Conservation (phyloP, 2,797 vertebrate genomes). For the Limosa lapponica region DNA sequence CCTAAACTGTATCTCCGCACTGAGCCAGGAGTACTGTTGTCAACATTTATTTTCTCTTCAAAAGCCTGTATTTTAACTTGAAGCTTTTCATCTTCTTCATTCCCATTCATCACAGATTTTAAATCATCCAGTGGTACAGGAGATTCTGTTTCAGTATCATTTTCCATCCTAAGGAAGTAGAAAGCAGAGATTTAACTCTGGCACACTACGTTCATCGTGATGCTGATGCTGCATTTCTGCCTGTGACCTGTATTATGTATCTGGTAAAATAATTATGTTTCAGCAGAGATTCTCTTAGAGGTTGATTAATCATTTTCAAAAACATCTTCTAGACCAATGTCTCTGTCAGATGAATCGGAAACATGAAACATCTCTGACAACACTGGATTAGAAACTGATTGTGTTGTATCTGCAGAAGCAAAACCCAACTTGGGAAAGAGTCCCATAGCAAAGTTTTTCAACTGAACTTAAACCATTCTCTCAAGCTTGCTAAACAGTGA, state of each 20-base stretch:
- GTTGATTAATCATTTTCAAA: neutral
- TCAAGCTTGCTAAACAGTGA: neutral
- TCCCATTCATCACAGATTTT: constrained; percentile 49
- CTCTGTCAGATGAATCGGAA: neutral
- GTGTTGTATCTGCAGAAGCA: neutral
- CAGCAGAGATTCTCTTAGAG: neutral
- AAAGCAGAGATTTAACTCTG: neutral
- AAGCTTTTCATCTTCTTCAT: constrained; percentile 78
- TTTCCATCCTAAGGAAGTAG: constrained; percentile 74
- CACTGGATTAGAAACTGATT: neutral
- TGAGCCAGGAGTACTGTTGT: constrained; percentile 73
- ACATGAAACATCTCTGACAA: neutral
- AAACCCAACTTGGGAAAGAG: neutral
- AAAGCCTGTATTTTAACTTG: constrained; percentile 87
- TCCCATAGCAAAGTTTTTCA: neutral
- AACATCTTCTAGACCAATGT: neutral
- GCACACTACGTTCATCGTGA: neutral
- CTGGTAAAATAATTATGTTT: neutral
- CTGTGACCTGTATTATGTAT: neutral
- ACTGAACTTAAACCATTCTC: neutral
- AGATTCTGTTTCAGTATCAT: constrained; percentile 48
- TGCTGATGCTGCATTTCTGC: neutral
- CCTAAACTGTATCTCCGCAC: constrained; percentile 84
- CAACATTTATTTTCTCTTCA: constrained; percentile 81
- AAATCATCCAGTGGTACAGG: constrained; percentile 55